Percentiles rank a stretch among this genome's conserved stretches.
These are phyloP conservation scores for Drosophila borealis DNA, from an alignment of 2,888 invertebrate genomes.

Conservation along the genomic window DNA sequence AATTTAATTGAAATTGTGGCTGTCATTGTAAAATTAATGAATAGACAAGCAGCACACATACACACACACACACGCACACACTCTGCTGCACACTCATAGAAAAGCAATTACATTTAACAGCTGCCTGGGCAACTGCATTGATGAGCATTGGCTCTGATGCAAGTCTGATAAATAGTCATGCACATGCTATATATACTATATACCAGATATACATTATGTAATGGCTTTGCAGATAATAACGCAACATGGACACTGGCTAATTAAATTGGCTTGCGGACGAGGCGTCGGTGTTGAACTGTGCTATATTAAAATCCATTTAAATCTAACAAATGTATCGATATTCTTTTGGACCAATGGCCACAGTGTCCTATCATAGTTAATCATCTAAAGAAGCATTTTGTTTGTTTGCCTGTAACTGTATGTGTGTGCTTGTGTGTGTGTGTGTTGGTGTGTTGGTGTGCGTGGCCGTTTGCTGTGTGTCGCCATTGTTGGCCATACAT, in stretches of 20 bases:
- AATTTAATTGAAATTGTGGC: constrained; percentile 76
- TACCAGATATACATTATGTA: constrained; percentile 28
- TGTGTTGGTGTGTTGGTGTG: constrained; percentile 42
- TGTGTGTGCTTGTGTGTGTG: constrained; percentile 15
- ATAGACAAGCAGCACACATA: constrained; percentile 41
- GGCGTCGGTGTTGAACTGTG: constrained; percentile 35
- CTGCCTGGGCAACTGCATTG: constrained; percentile 58
- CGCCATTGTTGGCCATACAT: constrained; percentile 73
- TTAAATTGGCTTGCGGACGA: constrained; percentile 66
- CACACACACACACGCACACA: constrained; percentile 20
- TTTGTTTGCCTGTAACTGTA: constrained; percentile 44
- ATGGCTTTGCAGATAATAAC: constrained; percentile 59
- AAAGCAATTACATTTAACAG: constrained; percentile 76
- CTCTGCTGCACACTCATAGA: constrained; percentile 27
- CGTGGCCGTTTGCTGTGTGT: constrained; percentile 51
- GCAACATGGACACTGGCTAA: constrained; percentile 41
- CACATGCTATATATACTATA: constrained; percentile 8
- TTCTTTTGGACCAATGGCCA: constrained; percentile 52
- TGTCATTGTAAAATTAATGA: constrained; percentile 77
- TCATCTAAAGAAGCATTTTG: constrained; percentile 76
- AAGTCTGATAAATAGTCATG: constrained; percentile 42
- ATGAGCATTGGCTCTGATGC: constrained; percentile 55
- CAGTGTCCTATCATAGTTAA: constrained; percentile 71
- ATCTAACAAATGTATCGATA: constrained; percentile 68
- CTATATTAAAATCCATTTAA: constrained; percentile 78